Percentiles rank a stretch among this genome's conserved stretches.
Conservation (phyloP, 1,140 invertebrate genomes). For the Drosophila rhopaloa region DNA sequence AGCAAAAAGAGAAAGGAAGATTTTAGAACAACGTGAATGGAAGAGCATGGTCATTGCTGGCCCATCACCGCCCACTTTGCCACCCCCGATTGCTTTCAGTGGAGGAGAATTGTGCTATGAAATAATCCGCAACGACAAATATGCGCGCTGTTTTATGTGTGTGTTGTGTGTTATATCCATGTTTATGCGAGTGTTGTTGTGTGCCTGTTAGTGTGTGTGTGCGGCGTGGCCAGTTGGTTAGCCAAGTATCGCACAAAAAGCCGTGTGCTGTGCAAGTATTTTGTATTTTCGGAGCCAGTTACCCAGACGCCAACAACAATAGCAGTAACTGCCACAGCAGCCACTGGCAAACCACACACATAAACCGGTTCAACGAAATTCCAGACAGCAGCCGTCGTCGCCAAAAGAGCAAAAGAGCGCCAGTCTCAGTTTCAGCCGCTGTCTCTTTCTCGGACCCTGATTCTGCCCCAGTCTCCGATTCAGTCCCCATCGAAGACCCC, state of each 20-base stretch:
- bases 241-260: slow-evolving; percentile 69
- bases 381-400: slow-evolving; percentile 54
- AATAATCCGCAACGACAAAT: slow-evolving; percentile 76
- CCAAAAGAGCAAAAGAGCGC: slow-evolving; percentile 33
- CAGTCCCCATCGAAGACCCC: slow-evolving; percentile 29
- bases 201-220: slow-evolving; percentile 34
- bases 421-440: slow-evolving; percentile 3
- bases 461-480: slow-evolving; percentile 23
- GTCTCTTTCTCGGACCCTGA: slow-evolving; percentile 6
- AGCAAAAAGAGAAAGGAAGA: slow-evolving; percentile 4
- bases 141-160: slow-evolving; percentile 61
- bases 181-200: slow-evolving; percentile 12
- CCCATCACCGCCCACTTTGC: neutral
- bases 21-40: slow-evolving; percentile 21
- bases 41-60: slow-evolving; percentile 35
- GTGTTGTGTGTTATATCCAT: slow-evolving; percentile 35
- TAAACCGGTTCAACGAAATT: slow-evolving; percentile 74
- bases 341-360: slow-evolving; percentile 44
- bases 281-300: slow-evolving; percentile 71
- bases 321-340: slow-evolving; percentile 39
- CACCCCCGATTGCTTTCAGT: slow-evolving; percentile 19
- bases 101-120: slow-evolving; percentile 70
- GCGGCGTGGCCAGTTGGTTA: slow-evolving; percentile 66
- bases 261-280: slow-evolving; percentile 65
- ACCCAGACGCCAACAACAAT: slow-evolving; percentile 61